Base-by-base conservation (phyloP, 2,113 vertebrate genomes). In the Rhipidura dahli region DNA sequence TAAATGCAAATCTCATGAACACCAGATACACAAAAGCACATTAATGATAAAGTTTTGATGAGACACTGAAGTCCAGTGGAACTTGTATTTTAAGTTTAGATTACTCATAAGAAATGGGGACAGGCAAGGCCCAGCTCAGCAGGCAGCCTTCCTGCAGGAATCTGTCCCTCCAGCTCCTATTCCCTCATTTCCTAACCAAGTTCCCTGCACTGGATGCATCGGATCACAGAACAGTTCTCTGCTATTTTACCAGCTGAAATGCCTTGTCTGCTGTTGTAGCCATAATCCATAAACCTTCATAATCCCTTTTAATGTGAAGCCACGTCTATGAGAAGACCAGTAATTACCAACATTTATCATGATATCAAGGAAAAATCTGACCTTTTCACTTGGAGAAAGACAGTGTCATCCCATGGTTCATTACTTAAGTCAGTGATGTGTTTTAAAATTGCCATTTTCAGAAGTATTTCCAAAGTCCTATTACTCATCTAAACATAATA, bases 251-350 rank as follows among this genome's bases (percentile, higher is more conserved):
- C 76, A 60, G 7, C 3, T 54, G 28, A 83, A 59, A 19, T 1
- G 1, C 11, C 44, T 28, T 14, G 1, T 26, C 40, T 50, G 28
- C 37, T n/a, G 7, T 4, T 21, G 4, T 8, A 47, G 42, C 20
- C 15, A 51, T 11, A 54, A 11, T 16, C 44, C 53, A 51, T 8
- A 42, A 59, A 2, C 4, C 42, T 64, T 15, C 27, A 39, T 11
- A 30, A 76, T 6, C 40, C 8, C 8, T 27, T 50, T 4, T 2
- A 7, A 35, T 11, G 17, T 13, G 12, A 78, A 57, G 17, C 23
- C n/a, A 24, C 2, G 0, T 5, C 40, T 20, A 40, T 0, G 0
- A 30, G 26, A 78, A 51, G 51, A 11, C 4, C 15, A 65, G 10
- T 28, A 63, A 68, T 4, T 42, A 11, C 24, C 54, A 24, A 49